phyloP scores from a whole-genome alignment of 1,140 invertebrate genomes.

The Papilio polytes region DNA sequence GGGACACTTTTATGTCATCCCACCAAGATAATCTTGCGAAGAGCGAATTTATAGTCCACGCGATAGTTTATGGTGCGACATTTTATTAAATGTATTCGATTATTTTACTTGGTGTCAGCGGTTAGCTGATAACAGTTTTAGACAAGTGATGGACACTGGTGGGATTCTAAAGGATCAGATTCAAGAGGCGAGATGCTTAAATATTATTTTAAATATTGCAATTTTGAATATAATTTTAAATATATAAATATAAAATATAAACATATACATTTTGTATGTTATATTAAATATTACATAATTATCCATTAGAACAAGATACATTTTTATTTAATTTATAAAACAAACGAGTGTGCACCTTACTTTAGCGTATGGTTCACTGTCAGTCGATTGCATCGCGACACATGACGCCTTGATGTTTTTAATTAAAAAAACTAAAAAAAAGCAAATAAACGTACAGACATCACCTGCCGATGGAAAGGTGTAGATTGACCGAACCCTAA shows the following conservation, averaged over 20 bases:
- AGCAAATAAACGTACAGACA: constrained; percentile 53
- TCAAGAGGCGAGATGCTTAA: too few relatives aligned
- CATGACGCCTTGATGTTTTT: constrained; percentile 71
- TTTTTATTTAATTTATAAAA: background rate
- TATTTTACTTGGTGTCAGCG: too few relatives aligned
- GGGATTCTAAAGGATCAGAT: background rate
- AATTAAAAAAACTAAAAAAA: constrained; percentile 68
- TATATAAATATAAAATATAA: too few relatives aligned
- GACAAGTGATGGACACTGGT: too few relatives aligned
- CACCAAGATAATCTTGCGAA: constrained; percentile 49
- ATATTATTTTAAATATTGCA: too few relatives aligned
- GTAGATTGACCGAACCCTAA: constrained; percentile 73
- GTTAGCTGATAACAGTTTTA: too few relatives aligned
- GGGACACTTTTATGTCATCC: constrained; percentile 76
- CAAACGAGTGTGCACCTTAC: constrained; percentile 42
- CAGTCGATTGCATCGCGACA: constrained; percentile 71
- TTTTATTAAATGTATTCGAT: too few relatives aligned
- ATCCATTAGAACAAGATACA: too few relatives aligned
- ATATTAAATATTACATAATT: too few relatives aligned
- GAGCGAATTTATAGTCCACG: constrained; percentile 44
- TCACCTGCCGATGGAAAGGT: constrained; percentile 78
- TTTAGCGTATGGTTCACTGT: constrained; percentile 46
- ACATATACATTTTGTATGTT: too few relatives aligned
- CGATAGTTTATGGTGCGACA: constrained; percentile 42
- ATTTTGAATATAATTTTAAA: too few relatives aligned